These are phyloP conservation scores for Microctonus aethiopoides DNA, from an alignment of 2,888 invertebrate genomes.

Conservation along the genomic window DNA sequence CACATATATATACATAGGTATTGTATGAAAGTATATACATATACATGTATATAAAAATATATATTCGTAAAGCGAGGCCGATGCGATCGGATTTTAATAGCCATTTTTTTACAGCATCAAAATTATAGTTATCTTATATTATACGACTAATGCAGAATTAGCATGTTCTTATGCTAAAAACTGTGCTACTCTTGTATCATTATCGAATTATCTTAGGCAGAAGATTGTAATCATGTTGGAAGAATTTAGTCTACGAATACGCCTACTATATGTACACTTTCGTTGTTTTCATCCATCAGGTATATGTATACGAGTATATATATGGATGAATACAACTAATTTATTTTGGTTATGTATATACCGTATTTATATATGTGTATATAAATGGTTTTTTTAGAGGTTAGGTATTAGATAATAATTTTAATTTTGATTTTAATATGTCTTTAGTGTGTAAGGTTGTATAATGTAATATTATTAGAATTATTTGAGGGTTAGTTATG, in stretches of 20 bases:
- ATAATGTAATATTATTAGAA: too few relatives aligned
- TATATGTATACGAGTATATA: too few relatives aligned
- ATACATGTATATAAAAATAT: neutral
- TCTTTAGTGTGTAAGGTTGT: too few relatives aligned
- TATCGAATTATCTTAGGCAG: conserved; percentile 63
- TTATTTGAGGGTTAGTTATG: too few relatives aligned
- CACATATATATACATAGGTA: neutral
- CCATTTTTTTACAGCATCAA: conserved; percentile 49
- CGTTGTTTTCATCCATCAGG: neutral
- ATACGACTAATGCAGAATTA: conserved; percentile 61
- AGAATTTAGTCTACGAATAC: conserved; percentile 56
- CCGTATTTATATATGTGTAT: too few relatives aligned
- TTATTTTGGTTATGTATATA: conserved; percentile 36
- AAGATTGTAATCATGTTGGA: conserved; percentile 61
- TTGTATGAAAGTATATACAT: neutral
- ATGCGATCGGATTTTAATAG: conserved; percentile 61
- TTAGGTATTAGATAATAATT: too few relatives aligned
- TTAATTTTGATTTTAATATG: too few relatives aligned
- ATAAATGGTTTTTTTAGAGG: too few relatives aligned
- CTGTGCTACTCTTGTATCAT: conserved; percentile 58
- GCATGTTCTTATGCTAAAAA: conserved; percentile 63
- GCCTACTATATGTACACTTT: conserved; percentile 44
- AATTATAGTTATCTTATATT: conserved; percentile 61
- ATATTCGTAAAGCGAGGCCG: neutral
- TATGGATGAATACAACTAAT: too few relatives aligned